phyloP scores from a whole-genome alignment of 2,113 vertebrate genomes.

The Gila orcuttii region DNA sequence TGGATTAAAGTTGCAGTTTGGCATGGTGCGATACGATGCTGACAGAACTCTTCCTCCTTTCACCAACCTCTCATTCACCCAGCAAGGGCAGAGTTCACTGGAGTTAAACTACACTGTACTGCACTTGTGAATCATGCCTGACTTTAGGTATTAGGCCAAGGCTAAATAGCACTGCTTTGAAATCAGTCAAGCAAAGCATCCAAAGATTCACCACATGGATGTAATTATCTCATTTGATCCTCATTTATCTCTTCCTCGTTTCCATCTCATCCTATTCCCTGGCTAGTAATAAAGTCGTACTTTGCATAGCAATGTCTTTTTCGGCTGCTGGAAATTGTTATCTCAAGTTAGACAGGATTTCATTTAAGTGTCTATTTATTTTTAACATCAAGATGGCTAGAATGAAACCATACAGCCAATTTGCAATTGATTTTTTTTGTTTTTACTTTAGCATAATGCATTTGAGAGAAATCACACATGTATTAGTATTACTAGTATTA shows the following conservation, averaged over 20 bases:
- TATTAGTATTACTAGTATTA: not conserved
- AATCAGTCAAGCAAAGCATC: slow-evolving; percentile 33
- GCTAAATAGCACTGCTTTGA: slow-evolving; percentile 15
- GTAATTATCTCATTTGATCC: slow-evolving; percentile 51
- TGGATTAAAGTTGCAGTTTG: slow-evolving; percentile 55
- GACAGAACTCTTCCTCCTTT: slow-evolving; percentile 70
- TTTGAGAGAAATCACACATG: slow-evolving; percentile 2
- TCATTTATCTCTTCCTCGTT: slow-evolving; percentile 42
- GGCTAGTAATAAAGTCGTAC: slow-evolving; percentile 27
- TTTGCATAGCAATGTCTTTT: slow-evolving; percentile 27
- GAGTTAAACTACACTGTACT: not conserved
- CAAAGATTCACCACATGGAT: slow-evolving; percentile 50
- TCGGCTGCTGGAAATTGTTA: slow-evolving; percentile 37
- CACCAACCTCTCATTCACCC: slow-evolving; percentile 55
- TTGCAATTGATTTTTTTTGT: not conserved
- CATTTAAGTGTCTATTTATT: slow-evolving; percentile 1
- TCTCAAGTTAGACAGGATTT: slow-evolving; percentile 21
- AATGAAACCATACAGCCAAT: not conserved
- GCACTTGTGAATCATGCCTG: slow-evolving; percentile 30
- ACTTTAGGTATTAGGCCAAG: slow-evolving; percentile 46
- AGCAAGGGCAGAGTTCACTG: slow-evolving; percentile 57
- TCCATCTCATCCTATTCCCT: slow-evolving; percentile 33
- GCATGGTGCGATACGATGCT: slow-evolving; percentile 69
- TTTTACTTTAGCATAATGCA: slow-evolving; percentile 7
- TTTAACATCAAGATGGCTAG: not conserved